These are phyloP conservation scores for Corythornis madagascariensis DNA, from an alignment of 2,113 vertebrate species.

Conservation along the genomic window DNA sequence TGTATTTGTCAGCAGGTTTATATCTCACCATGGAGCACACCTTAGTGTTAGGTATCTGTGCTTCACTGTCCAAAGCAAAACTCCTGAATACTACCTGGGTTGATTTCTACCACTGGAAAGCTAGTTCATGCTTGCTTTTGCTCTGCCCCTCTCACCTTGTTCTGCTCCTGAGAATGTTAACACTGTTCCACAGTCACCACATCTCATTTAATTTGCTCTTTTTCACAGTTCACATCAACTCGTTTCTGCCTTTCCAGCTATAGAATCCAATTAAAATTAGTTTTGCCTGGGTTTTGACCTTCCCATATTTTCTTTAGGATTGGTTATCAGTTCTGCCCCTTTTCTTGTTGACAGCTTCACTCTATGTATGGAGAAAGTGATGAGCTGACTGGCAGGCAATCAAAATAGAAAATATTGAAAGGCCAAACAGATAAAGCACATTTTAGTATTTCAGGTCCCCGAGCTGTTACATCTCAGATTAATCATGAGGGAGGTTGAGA, in stretches of 20 bases:
- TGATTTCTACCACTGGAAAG: background rate
- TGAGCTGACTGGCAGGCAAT: slow-evolving; percentile 44
- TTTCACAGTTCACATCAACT: background rate
- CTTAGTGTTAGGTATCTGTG: background rate
- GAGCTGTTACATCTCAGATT: background rate
- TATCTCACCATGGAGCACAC: background rate
- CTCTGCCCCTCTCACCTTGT: background rate
- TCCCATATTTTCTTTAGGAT: background rate
- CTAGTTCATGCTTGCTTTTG: background rate
- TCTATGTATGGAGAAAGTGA: background rate
- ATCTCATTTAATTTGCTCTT: background rate
- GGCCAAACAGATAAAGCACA: background rate
- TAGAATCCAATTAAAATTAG: slow-evolving; percentile 41
- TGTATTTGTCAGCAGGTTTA: background rate
- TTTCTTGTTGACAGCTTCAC: slow-evolving; percentile 11
- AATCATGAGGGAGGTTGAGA: background rate
- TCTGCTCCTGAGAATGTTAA: background rate
- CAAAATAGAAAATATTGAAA: slow-evolving; percentile 46
- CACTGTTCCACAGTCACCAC: background rate
- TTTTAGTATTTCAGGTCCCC: background rate
- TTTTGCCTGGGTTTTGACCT: slow-evolving; percentile 23
- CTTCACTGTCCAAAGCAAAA: background rate
- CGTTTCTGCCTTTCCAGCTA: background rate
- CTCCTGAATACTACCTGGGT: background rate
- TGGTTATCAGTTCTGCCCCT: background rate